A percentile compares a stretch with the other conserved stretches of the same genome.
Evolutionary conservation across 2,113 vertebrate species (phyloP).

Genomic region (Axis porcinus): DNA sequence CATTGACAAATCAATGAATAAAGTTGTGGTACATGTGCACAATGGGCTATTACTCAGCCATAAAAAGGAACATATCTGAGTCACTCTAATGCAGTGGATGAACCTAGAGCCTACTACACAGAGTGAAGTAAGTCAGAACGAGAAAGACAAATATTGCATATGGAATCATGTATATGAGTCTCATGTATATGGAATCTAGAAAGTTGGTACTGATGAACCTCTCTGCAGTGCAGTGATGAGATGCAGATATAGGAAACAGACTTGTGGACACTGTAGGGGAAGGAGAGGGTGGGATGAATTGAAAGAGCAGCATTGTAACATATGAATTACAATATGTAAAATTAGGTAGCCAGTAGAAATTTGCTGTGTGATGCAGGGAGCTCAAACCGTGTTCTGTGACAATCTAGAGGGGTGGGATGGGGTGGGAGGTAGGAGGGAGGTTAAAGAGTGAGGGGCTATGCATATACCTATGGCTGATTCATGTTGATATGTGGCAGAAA

Average conservation of each 20-base stretch:
- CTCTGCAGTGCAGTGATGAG: not conserved
- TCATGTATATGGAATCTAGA: not conserved
- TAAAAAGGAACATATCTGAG: not conserved
- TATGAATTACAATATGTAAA: not conserved
- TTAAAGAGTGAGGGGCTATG: not conserved
- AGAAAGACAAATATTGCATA: not conserved
- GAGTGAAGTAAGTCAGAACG: not conserved
- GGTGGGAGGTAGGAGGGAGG: not conserved
- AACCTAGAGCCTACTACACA: not conserved
- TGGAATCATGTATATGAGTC: too few species aligned
- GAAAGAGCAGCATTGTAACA: not conserved
- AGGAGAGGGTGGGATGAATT: not conserved
- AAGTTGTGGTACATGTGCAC: not conserved
- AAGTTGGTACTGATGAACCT: not conserved
- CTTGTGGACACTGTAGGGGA: not conserved
- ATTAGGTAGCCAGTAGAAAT: not conserved
- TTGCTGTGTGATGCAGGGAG: not conserved
- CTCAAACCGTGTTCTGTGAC: not conserved
- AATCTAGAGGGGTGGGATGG: not conserved
- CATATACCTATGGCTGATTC: not conserved
- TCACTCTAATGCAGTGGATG: not conserved
- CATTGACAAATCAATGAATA: not conserved
- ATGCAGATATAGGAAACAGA: not conserved
- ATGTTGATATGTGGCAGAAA: not conserved
- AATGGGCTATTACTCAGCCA: not conserved